Percentiles rank a stretch among this genome's conserved stretches.
Evolutionary conservation across 2,797 vertebrate genomes (phyloP).

Genomic region (Enteromius thamalakanensis): DNA sequence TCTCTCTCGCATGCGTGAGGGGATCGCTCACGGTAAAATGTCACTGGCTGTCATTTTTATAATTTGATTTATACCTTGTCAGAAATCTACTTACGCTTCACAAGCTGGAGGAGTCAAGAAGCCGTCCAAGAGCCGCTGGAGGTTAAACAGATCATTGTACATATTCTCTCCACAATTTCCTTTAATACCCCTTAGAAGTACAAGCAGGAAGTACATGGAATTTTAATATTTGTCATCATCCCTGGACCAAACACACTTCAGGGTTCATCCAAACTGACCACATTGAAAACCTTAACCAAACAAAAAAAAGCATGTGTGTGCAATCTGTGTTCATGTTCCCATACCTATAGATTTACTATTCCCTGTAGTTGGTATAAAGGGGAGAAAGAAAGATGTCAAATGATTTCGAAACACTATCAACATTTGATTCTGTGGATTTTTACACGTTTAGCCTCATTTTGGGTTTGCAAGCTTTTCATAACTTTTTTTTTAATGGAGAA

Average conservation of each 20-base stretch:
- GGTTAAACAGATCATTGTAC: slow-evolving; percentile 70
- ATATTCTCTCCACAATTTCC: slow-evolving; percentile 67
- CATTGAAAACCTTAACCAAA: not conserved
- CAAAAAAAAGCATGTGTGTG: not conserved
- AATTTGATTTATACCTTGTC: slow-evolving; percentile 72
- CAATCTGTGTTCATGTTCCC: not conserved
- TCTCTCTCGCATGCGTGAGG: slow-evolving; percentile 34
- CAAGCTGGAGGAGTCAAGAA: slow-evolving; percentile 64
- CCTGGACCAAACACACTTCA: slow-evolving; percentile 40
- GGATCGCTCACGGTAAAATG: slow-evolving; percentile 65
- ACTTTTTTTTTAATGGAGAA: not conserved
- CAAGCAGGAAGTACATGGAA: slow-evolving; percentile 61
- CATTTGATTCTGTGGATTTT: not conserved
- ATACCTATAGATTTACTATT: slow-evolving; percentile 22
- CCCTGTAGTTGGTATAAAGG: not conserved
- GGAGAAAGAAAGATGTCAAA: not conserved
- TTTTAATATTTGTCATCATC: slow-evolving; percentile 61
- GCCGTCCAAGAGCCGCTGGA: slow-evolving; percentile 58
- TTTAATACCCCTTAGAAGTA: slow-evolving; percentile 66
- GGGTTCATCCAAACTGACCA: not conserved
- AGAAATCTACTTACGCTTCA: slow-evolving; percentile 67
- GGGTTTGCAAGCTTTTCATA: not conserved
- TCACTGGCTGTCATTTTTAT: slow-evolving; percentile 71
- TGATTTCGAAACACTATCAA: not conserved
- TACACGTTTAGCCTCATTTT: not conserved